Evolutionary conservation across 2,888 invertebrate species (phyloP), one percentile per base, ranked within the genome.

Genomic region (Pemphredon lugubris): DNA sequence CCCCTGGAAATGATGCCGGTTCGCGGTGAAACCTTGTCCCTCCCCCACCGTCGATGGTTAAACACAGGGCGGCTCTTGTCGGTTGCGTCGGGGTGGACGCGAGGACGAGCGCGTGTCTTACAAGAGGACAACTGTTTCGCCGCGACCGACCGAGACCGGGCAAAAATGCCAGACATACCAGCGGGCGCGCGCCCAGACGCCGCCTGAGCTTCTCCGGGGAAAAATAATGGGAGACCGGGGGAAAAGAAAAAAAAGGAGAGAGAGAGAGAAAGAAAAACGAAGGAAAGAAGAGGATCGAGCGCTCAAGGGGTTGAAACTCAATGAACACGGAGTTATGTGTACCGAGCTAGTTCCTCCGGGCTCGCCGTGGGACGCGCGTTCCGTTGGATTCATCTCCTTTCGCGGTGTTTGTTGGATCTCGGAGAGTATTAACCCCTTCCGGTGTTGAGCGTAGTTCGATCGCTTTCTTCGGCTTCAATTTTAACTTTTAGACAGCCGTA

Each of bases 131-230:
- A 85, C 79, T 77, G 70, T 86, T 84, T 85, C 65, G 57, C 75
- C 59, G 68, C 48, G 58, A 58, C n/a, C 34, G 58, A 68, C 53
- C 50, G 65, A 61, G 69, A 66, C 80, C 74, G 76, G 81, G 82
- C 79, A 78, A 85, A 85, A 87, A 88, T 88, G 73, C 88, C 89
- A 86, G 87, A 83, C 88, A 88, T 89, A 85, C 88, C 89, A 84
- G 83, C 83, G 84, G 87, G 88, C 88, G 88, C 87, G 88, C 88
- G 89, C 86, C 87, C 87, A 88, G 88, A 89, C 88, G 88, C 88
- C 87, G 87, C 84, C 87, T 81, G 83, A 42, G 4, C 26, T 58
- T 60, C 75, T 47, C n/a, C 60, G 30, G 54, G 70, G 75, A 79
- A 77, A 79, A 80, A 71, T 80, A 80, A 79, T 79, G 71, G 73